phyloP scores from a whole-genome alignment of 2,113 vertebrate species.

The Datnioides undecimradiatus region DNA sequence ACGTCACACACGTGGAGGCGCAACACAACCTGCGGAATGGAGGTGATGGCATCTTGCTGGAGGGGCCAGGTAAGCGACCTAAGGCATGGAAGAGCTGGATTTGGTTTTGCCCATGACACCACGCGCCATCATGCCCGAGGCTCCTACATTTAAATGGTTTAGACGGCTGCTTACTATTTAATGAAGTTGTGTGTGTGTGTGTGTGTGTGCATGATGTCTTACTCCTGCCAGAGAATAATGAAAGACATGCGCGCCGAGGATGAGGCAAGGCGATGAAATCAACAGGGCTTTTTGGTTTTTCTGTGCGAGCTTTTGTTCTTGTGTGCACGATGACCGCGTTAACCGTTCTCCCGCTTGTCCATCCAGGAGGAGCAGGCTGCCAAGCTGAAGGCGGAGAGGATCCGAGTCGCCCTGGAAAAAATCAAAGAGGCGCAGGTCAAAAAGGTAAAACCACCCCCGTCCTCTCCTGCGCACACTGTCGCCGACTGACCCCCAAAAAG shows the following conservation, averaged over 20 bases:
- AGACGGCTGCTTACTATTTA: constrained; percentile 45
- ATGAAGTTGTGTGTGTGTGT: constrained; percentile 37
- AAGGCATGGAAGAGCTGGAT: background rate
- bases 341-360: constrained; percentile 65
- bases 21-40: constrained; percentile 64
- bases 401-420: constrained; percentile 96
- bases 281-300: background rate
- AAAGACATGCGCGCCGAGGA: constrained; percentile 11
- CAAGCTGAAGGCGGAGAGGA: constrained; percentile 98
- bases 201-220: constrained; percentile 29
- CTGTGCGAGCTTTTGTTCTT: background rate
- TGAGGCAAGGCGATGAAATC: constrained; percentile 41
- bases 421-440: constrained; percentile 99
- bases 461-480: background rate
- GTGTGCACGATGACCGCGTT: constrained; percentile 34
- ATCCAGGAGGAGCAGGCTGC: constrained; percentile 97
- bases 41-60: constrained; percentile 85
- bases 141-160: constrained; percentile 29
- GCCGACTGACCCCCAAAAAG: background rate
- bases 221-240: constrained; percentile 3
- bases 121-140: constrained; percentile 2
- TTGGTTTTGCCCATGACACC: constrained; percentile 5
- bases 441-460: constrained; percentile 86
- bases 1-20: background rate
- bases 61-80: constrained; percentile 79